These are phyloP conservation scores for Alviniconcha marisindica DNA, from an alignment of 1,140 invertebrate genomes.

Conservation along the genomic window DNA sequence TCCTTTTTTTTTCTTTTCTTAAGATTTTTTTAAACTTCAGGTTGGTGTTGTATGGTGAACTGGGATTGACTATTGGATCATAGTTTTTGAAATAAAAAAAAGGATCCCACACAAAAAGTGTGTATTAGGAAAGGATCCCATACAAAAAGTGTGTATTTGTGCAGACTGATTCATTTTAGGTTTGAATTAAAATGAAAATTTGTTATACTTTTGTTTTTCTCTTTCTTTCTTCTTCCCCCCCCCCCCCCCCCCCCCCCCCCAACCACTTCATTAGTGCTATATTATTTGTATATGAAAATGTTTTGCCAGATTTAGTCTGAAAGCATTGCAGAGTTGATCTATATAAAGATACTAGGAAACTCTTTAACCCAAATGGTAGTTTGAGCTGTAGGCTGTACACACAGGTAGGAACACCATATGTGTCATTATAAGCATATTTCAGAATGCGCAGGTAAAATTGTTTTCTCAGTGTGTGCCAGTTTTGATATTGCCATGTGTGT, in stretches of 20 bases:
- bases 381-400: too few species aligned
- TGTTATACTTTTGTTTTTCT: not conserved
- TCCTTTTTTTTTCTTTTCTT: not conserved
- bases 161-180: not conserved
- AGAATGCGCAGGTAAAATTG: too few species aligned
- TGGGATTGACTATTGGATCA: not conserved
- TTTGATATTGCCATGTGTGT: too few species aligned
- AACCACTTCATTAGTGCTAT: too few species aligned
- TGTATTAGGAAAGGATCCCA: too few species aligned
- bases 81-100: not conserved
- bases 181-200: not conserved
- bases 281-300: not conserved
- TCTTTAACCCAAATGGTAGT: not conserved
- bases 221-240: too few species aligned
- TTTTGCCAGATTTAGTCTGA: not conserved
- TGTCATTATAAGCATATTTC: too few species aligned
- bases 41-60: not conserved
- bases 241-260: too few species aligned
- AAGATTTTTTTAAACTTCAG: not conserved
- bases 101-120: not conserved
- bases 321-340: not conserved
- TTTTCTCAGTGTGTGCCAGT: too few species aligned
- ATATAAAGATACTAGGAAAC: not conserved
- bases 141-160: not conserved
- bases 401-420: too few species aligned